A percentile compares a stretch with the other conserved stretches of the same genome.
Conservation (phyloP, 1,140 invertebrate genomes). For the Trachymyrmex cornetzi region DNA sequence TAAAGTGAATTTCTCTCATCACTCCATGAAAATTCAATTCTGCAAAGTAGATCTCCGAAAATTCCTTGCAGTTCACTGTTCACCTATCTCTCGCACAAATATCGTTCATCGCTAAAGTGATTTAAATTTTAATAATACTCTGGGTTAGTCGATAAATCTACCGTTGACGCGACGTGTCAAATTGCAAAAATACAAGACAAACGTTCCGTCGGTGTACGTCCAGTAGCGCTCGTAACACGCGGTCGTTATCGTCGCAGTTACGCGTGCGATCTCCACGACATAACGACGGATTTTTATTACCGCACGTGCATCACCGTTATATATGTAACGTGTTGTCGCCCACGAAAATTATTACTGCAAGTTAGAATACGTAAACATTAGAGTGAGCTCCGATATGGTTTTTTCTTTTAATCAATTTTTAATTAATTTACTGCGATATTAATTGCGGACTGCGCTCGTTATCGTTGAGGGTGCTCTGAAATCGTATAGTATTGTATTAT, state of each 20-base stretch:
- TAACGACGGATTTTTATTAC: constrained; percentile 70
- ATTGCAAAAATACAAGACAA: constrained; percentile 57
- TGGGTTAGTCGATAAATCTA: background rate
- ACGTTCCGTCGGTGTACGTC: constrained; percentile 22
- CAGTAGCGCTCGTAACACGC: constrained; percentile 52
- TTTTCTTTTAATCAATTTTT: background rate
- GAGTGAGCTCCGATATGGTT: background rate
- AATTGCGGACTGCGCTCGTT: background rate
- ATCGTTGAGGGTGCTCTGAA: background rate
- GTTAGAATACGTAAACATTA: background rate
- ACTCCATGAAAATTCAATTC: background rate
- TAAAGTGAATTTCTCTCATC: background rate
- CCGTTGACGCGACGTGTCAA: constrained; percentile 2
- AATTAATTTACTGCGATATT: constrained; percentile 18
- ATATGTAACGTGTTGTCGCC: constrained; percentile 35
- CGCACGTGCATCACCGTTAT: constrained; percentile 51
- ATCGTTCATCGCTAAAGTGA: background rate
- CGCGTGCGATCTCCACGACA: constrained; percentile 48
- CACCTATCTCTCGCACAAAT: background rate
- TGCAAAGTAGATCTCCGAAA: constrained; percentile 1
- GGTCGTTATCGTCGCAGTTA: constrained; percentile 64
- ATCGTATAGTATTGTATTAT: background rate
- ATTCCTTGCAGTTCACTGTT: background rate
- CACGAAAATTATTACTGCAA: constrained; percentile 12
- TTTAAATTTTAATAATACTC: constrained; percentile 26